phyloP scores from a whole-genome alignment of 2,113 vertebrate genomes.

The Carassius auratus region DNA sequence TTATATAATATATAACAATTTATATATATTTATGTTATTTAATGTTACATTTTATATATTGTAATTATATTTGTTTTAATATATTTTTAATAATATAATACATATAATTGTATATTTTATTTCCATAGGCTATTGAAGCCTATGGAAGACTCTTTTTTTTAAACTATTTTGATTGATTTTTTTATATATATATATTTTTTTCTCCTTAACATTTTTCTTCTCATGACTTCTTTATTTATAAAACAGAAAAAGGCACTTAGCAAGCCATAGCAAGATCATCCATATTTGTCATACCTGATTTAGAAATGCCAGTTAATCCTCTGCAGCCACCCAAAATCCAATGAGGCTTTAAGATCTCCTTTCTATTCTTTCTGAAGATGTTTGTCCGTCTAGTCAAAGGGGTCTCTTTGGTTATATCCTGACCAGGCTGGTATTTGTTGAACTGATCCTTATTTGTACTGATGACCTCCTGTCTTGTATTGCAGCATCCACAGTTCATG shows the following conservation, averaged over 20 bases:
- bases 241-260: constrained; percentile 57
- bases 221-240: too few relatives aligned
- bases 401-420: constrained; percentile 77
- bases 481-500: constrained; percentile 83
- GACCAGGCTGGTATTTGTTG: constrained; percentile 77
- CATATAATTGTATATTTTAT: background rate
- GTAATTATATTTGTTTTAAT: too few relatives aligned
- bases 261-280: too few relatives aligned
- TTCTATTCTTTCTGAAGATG: constrained; percentile 66
- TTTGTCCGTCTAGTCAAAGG: constrained; percentile 61
- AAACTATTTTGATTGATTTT: too few relatives aligned
- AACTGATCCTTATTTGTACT: constrained; percentile 79
- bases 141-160: background rate
- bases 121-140: constrained; percentile 20
- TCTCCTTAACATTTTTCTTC: too few relatives aligned
- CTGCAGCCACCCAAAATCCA: constrained; percentile 82
- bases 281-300: too few relatives aligned
- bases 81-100: background rate
- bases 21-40: too few relatives aligned
- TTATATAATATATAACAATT: too few relatives aligned
- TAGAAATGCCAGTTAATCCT: constrained; percentile 75
- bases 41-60: too few relatives aligned
- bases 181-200: too few relatives aligned
- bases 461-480: constrained; percentile 79
- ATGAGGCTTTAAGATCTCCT: constrained; percentile 70